Percentiles rank a stretch among this genome's conserved stretches.
Conservation (phyloP, 1,140 invertebrate genomes). For the Saccostrea echinata region DNA sequence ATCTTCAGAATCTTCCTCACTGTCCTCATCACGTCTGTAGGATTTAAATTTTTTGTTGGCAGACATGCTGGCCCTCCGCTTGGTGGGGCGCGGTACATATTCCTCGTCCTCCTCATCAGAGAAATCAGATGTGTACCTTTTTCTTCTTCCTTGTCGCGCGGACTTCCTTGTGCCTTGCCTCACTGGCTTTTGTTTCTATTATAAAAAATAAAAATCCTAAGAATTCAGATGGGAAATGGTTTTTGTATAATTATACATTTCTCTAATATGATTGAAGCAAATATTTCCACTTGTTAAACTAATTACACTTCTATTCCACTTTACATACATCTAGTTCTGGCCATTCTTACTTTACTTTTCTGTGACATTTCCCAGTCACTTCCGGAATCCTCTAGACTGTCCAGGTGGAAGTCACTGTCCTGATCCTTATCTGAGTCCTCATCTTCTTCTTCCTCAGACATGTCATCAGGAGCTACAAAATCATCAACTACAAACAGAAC, state of each 20-base stretch:
- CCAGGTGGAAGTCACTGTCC: conserved; percentile 66
- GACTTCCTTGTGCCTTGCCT: conserved; percentile 40
- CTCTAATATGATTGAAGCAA: too few relatives aligned
- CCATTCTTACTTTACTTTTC: conserved; percentile 26
- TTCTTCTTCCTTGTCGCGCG: conserved; percentile 56
- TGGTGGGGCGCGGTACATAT: conserved; percentile 72
- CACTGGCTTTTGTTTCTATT: neutral
- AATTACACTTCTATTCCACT: too few relatives aligned
- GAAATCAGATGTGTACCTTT: conserved; percentile 58
- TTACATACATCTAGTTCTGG: neutral
- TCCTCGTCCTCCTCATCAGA: conserved; percentile 72
- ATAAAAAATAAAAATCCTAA: neutral
- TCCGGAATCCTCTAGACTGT: conserved; percentile 69
- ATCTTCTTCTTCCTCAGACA: conserved; percentile 65
- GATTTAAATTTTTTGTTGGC: conserved; percentile 51
- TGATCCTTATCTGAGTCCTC: conserved; percentile 62
- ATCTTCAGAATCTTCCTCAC: conserved; percentile 41
- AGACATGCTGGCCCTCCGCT: conserved; percentile 60
- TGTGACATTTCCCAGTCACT: conserved; percentile 74
- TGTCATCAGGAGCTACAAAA: conserved; percentile 58
- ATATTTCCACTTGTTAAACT: too few relatives aligned
- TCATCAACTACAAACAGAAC: neutral
- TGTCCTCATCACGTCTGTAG: conserved; percentile 52
- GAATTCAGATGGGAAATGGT: too few relatives aligned
- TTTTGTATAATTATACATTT: too few relatives aligned